These are phyloP conservation scores for Akabosia matsudoensis DNA, from an alignment of 1,140 invertebrate species.

Conservation along the genomic window DNA sequence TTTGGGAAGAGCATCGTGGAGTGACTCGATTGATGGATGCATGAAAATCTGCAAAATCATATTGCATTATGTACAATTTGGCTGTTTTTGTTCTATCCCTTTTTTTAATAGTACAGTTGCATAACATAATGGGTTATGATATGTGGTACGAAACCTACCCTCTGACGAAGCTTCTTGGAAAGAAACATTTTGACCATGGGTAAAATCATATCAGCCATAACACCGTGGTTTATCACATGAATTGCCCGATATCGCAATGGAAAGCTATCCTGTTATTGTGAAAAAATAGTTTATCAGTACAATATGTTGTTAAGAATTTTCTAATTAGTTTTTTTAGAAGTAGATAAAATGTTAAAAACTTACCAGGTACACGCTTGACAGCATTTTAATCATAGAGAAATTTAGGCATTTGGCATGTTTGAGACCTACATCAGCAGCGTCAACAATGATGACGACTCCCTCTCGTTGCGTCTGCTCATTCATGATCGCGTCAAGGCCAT, in stretches of 20 bases:
- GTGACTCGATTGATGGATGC: background rate
- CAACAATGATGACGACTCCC: background rate
- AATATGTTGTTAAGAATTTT: too few species aligned
- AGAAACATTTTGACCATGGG: slow-evolving; percentile 5
- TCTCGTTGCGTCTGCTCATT: background rate
- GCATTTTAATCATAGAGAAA: background rate
- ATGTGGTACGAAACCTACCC: background rate
- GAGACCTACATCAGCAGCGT: background rate
- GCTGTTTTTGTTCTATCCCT: too few species aligned
- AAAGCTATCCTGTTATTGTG: background rate
- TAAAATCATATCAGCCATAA: background rate
- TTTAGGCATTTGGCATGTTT: slow-evolving; percentile 12
- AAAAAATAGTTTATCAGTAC: background rate
- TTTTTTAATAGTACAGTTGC: too few species aligned
- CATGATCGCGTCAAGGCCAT: background rate
- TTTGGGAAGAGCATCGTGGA: background rate
- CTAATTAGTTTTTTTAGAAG: too few species aligned
- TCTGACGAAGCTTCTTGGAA: slow-evolving; percentile 7
- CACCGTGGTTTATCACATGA: background rate
- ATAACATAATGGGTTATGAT: background rate
- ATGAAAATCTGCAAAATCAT: slow-evolving; percentile 5
- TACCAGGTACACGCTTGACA: background rate
- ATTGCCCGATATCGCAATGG: background rate
- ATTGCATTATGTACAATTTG: background rate
- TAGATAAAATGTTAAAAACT: background rate